Base-by-base conservation (phyloP, 2,797 vertebrate species). In the Oreochromis grahami region DNA sequence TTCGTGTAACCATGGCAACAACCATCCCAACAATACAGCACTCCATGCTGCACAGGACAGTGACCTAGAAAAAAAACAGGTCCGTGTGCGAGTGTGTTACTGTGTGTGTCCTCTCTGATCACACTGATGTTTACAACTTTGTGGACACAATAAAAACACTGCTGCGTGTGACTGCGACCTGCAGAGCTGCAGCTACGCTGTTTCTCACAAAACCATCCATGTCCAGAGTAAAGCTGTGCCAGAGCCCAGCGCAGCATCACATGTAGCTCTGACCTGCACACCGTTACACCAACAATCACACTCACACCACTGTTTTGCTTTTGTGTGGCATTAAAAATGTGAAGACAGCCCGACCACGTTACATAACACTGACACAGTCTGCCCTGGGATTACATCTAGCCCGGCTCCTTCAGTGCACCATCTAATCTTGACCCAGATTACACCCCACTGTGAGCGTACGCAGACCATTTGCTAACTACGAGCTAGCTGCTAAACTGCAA, bases 341-440 rank as follows among this genome's bases (percentile, higher is more conserved):
- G 60, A 65, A 41, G 19, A 41, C 12, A 38, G 19, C 36, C 1
- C 11, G 2, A 65, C 34, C 24, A 29, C 9, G 15, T 43, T 6
- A 43, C 38, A 17, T 21, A 15, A 45, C 32, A n/a, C 17, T 8
- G 15, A 60, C 56, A 60, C 65, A 26, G 29, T 60, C 19, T 12
- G 29, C 70, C 12, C 63, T 29, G 38, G 85, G 88, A 93, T 92
- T 92, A 93, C 77, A 56, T 60, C 21, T 48, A 41, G 80, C 50
- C 65, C 51, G 77, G 58, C 65, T 88, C 72, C 84, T 60, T 80
- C 81, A 80, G 65, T 43, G 10, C 74, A 79, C 72, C 1, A 82
- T 17, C 17, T 38, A 45, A 87, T 90, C 90, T 88, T 94, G 92
- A 94, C 88, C 91, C 87, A 83, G 87, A 90, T 92, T 85, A 82